phyloP scores from a whole-genome alignment of 1,140 invertebrate species.

The Drosophila carrolli region DNA sequence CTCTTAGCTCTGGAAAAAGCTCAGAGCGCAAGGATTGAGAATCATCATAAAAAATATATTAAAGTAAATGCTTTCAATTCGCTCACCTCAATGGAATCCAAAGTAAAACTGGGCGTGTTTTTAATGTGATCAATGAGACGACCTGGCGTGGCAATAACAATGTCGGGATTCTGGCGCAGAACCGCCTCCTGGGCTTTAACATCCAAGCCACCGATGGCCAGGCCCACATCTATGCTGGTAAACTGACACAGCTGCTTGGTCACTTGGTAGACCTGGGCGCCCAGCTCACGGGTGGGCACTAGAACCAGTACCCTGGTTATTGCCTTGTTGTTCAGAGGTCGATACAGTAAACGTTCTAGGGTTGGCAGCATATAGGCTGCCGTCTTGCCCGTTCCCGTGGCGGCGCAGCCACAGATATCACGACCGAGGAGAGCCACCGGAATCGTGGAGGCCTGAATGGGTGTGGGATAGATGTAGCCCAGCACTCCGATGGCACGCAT shows the following conservation, averaged over 20 bases:
- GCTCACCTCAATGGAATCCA: constrained; percentile 95
- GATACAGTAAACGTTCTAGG: constrained; percentile 95
- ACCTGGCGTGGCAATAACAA: constrained; percentile 99
- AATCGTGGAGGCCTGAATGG: constrained; percentile 97
- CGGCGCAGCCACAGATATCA: constrained; percentile 85
- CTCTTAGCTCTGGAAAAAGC: constrained; percentile 35
- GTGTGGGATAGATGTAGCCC: constrained; percentile 97
- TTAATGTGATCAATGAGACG: constrained; percentile 93
- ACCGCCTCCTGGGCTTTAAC: constrained; percentile 96
- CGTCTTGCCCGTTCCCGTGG: constrained; percentile 99
- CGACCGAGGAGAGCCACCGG: constrained; percentile 94
- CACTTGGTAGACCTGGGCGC: constrained; percentile 96
- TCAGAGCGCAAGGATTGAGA: constrained; percentile 84
- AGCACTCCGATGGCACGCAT: constrained; percentile 94
- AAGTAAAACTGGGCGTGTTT: constrained; percentile 93
- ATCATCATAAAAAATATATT: constrained; percentile 57
- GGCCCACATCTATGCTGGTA: constrained; percentile 91
- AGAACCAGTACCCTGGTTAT: constrained; percentile 95
- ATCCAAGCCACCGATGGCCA: constrained; percentile 97
- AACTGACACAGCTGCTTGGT: constrained; percentile 95
- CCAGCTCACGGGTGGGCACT: constrained; percentile 98
- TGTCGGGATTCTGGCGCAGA: constrained; percentile 95
- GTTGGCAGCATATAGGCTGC: constrained; percentile 99
- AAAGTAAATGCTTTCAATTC: background rate
- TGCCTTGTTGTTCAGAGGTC: constrained; percentile 87